Evolutionary conservation across 1,140 invertebrate genomes (phyloP).

Genomic region (Nautilus pompilius): DNA sequence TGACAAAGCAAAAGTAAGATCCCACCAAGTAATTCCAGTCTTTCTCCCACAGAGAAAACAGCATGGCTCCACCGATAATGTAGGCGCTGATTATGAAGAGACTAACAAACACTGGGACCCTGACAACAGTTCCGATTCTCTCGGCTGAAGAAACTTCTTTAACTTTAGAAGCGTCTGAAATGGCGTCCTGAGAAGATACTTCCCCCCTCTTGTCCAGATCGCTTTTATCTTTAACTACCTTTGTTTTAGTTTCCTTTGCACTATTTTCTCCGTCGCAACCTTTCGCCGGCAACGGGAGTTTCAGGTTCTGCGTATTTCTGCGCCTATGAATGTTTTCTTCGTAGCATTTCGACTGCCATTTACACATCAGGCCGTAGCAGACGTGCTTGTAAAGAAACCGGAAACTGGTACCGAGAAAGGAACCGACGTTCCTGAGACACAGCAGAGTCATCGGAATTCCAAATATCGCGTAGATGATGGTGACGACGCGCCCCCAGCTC

Average conservation of each 20-base stretch:
- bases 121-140: slow-evolving; percentile 1
- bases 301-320: not conserved
- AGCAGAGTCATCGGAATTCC: slow-evolving; percentile 94
- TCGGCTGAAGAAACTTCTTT: not conserved
- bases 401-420: slow-evolving; percentile 89
- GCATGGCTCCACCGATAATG: slow-evolving; percentile 44
- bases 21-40: slow-evolving; percentile 77
- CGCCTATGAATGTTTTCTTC: not conserved
- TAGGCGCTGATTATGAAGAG: slow-evolving; percentile 43
- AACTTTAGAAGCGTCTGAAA: not conserved
- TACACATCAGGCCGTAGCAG: not conserved
- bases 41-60: slow-evolving; percentile 43
- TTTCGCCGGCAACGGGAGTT: not conserved
- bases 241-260: not conserved
- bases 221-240: not conserved
- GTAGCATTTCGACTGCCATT: not conserved
- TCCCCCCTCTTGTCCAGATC: not conserved
- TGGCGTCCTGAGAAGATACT: not conserved
- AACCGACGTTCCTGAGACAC: slow-evolving; percentile 85
- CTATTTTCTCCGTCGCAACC: not conserved
- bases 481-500: slow-evolving; percentile 81
- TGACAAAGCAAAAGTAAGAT: slow-evolving; percentile 92
- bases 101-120: slow-evolving; percentile 45
- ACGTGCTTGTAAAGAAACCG: slow-evolving; percentile 61
- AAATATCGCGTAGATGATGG: slow-evolving; percentile 90